phyloP scores from a whole-genome alignment of 2,888 invertebrate species.

The Drosophila borealis region DNA sequence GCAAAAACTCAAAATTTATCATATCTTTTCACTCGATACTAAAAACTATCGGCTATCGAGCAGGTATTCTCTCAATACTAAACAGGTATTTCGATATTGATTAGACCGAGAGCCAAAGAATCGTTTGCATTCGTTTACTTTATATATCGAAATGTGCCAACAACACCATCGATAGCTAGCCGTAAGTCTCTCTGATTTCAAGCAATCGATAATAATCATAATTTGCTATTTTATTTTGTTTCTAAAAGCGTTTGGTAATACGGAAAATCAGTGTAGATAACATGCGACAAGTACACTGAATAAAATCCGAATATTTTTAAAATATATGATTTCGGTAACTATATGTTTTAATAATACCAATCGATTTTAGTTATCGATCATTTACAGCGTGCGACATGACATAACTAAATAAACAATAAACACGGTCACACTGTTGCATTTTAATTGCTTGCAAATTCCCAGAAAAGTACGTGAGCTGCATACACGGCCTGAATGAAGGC shows the following conservation, averaged over 20 bases:
- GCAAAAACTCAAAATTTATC: neutral
- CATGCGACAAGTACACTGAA: too few species aligned
- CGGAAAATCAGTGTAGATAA: too few species aligned
- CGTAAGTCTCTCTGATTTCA: too few species aligned
- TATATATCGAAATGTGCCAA: neutral
- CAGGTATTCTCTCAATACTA: neutral
- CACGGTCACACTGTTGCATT: constrained; percentile 2
- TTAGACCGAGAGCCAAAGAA: too few species aligned
- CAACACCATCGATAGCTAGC: too few species aligned
- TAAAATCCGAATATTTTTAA: too few species aligned
- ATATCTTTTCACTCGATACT: neutral
- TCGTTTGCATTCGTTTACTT: neutral
- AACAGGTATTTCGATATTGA: neutral
- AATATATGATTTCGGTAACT: too few species aligned
- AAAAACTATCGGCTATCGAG: neutral
- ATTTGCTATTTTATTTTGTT: too few species aligned
- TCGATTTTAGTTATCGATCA: neutral
- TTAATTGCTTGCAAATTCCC: neutral
- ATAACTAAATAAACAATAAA: neutral
- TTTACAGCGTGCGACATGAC: neutral
- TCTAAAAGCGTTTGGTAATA: too few species aligned
- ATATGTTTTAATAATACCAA: too few species aligned
- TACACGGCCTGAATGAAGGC: neutral
- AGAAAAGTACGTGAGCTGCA: constrained; percentile 4
- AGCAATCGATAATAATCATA: too few species aligned